Percentiles rank a stretch among this genome's conserved stretches.
phyloP scores from a whole-genome alignment of 2,797 vertebrate species.

The Sebastes dallii region DNA sequence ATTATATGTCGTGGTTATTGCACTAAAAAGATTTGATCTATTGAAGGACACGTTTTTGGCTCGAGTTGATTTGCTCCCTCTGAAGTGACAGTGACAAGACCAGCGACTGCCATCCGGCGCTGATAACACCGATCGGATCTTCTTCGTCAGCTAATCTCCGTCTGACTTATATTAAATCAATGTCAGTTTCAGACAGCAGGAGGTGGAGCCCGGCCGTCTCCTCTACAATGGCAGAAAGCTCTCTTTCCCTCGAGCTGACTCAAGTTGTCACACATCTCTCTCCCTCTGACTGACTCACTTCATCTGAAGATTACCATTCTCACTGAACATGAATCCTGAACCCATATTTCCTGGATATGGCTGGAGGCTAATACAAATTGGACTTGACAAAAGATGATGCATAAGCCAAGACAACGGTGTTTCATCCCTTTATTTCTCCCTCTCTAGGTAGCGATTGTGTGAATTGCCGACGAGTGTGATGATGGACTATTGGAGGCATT shows the following conservation, averaged over 20 bases:
- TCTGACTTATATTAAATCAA: slow-evolving; percentile 67
- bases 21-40: slow-evolving; percentile 24
- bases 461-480: slow-evolving; percentile 63
- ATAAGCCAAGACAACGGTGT: slow-evolving; percentile 63
- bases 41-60: slow-evolving; percentile 37
- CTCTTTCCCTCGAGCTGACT: slow-evolving; percentile 48
- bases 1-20: slow-evolving; percentile 28
- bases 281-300: slow-evolving; percentile 64
- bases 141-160: slow-evolving; percentile 65
- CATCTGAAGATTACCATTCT: slow-evolving; percentile 74
- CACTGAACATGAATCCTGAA: slow-evolving; percentile 60
- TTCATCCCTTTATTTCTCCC: slow-evolving; percentile 65
- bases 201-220: slow-evolving; percentile 21
- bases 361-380: slow-evolving; percentile 75
- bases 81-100: slow-evolving; percentile 51
- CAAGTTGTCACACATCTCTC: slow-evolving; percentile 63
- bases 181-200: slow-evolving; percentile 55
- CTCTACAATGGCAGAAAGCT: slow-evolving; percentile 26
- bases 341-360: slow-evolving; percentile 54
- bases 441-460: slow-evolving; percentile 69
- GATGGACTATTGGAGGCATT: slow-evolving; percentile 64
- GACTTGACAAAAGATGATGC: slow-evolving; percentile 77
- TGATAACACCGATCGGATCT: slow-evolving; percentile 49
- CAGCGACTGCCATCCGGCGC: slow-evolving; percentile 19
- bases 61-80: slow-evolving; percentile 35